Evolutionary conservation across 2,888 invertebrate genomes (phyloP), one percentile per base, ranked within the genome.

Genomic region (Leucophenga montana): DNA sequence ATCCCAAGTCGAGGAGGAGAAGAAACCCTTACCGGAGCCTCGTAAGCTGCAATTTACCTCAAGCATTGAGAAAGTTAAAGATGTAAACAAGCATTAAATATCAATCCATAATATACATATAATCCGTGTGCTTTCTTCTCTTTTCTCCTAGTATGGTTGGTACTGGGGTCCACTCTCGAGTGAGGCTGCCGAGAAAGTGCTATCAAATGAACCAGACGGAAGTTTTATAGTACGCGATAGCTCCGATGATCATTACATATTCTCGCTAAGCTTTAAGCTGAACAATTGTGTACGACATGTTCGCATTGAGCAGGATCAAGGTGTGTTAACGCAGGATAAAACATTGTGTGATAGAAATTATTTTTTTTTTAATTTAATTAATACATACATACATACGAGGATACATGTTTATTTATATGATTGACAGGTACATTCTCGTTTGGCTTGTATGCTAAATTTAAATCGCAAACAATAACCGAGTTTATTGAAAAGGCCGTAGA

Each of bases 401-500:
- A 56, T 56, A 56, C 18, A 50, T 6, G 9, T 31, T 53, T 66
- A 46, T 48, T 18, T 53, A 46, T 3, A 33, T 71, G 66, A 2
- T 68, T 22, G 53, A 13, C 90, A 97, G 97, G 97, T 89, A 97
- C 97, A 89, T 98, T 97, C 89, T 97, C 97, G 89, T 97, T 97
- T 90, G 97, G 97, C 73, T 95, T 95, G 71, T 95, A 96, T 89
- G 96, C 97, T 66, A 96, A 96, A 90, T 97, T 97, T 89, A 97
- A 96, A 87, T 96, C 96, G 66, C 95, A 95, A 88, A 97, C 97
- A 6, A 97, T 97, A 80, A 96, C 97, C 70, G 97, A 97, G 89
- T 97, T 97, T 89, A 97, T 97, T 77, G 96, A 97, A 89, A 97
- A 97, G 87, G 97, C 97, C 0, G 97, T 97, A 39, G 97, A 97